Evolutionary conservation across 2,113 vertebrate genomes (phyloP).

Genomic region (Catharus minimus): DNA sequence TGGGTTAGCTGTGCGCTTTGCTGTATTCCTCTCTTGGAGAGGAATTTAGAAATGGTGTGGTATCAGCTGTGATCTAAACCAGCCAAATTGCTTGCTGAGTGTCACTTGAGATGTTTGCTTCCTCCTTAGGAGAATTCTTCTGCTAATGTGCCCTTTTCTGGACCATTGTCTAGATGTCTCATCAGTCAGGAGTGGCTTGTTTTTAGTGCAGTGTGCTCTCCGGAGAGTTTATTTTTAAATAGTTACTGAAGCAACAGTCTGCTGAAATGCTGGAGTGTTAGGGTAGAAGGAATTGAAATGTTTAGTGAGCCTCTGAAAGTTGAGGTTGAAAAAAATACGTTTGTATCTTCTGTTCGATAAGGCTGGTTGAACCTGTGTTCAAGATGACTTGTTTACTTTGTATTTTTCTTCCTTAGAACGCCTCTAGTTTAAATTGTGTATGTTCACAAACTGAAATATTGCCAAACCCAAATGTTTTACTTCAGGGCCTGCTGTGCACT

Average conservation of each 20-base stretch:
- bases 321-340: neutral
- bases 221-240: constrained; percentile 43
- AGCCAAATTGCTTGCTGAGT: neutral
- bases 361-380: neutral
- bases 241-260: constrained; percentile 20
- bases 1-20: neutral
- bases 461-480: neutral
- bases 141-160: constrained; percentile 20
- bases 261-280: neutral
- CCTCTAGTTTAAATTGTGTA: neutral
- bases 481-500: neutral
- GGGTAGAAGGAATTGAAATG: neutral
- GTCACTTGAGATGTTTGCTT: constrained; percentile 30
- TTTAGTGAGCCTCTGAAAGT: neutral
- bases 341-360: neutral
- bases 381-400: rapidly evolving
- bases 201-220: neutral
- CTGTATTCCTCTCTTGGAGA: neutral
- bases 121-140: constrained; percentile 21
- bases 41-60: neutral
- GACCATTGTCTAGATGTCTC: constrained; percentile 25
- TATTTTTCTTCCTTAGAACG: neutral
- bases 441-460: neutral
- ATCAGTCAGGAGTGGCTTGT: constrained; percentile 28
- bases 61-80: neutral